phyloP scores from a whole-genome alignment of 2,888 invertebrate genomes.

The Acronicta leporina region DNA sequence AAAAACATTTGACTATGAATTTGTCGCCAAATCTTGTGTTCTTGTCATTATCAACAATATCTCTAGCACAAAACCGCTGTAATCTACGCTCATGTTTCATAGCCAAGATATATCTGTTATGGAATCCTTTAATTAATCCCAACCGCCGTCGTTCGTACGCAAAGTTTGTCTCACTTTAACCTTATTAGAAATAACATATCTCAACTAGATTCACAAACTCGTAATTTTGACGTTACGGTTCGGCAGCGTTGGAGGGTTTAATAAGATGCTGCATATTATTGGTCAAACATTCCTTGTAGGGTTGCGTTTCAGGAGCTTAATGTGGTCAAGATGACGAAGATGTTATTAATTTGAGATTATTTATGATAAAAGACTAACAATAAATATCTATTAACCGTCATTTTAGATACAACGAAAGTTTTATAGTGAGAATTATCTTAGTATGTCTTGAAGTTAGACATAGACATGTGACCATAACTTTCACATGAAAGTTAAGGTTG shows the following conservation, averaged over 20 bases:
- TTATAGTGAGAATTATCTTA: no score
- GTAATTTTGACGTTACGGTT: slow-evolving; percentile 46
- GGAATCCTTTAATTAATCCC: slow-evolving; percentile 66
- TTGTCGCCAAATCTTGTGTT: no score
- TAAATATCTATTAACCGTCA: no score
- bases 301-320: slow-evolving; percentile 18
- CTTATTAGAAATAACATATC: slow-evolving; percentile 58
- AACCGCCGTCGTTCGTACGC: slow-evolving; percentile 45
- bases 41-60: slow-evolving; percentile 6
- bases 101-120: slow-evolving; percentile 56
- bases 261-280: slow-evolving; percentile 17
- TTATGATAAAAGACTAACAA: no score
- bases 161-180: slow-evolving; percentile 48
- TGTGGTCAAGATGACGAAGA: neutral
- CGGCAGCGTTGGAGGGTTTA: slow-evolving; percentile 33
- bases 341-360: no score
- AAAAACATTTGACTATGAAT: no score
- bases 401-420: no score
- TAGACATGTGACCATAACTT: no score
- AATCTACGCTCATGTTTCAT: slow-evolving; percentile 22
- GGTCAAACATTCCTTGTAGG: slow-evolving; percentile 14
- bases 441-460: no score
- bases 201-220: slow-evolving; percentile 60
- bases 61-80: slow-evolving; percentile 7
- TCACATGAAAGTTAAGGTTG: no score